These are phyloP conservation scores for Laticauda colubrina DNA, from an alignment of 2,113 vertebrate genomes.

Conservation along the genomic window DNA sequence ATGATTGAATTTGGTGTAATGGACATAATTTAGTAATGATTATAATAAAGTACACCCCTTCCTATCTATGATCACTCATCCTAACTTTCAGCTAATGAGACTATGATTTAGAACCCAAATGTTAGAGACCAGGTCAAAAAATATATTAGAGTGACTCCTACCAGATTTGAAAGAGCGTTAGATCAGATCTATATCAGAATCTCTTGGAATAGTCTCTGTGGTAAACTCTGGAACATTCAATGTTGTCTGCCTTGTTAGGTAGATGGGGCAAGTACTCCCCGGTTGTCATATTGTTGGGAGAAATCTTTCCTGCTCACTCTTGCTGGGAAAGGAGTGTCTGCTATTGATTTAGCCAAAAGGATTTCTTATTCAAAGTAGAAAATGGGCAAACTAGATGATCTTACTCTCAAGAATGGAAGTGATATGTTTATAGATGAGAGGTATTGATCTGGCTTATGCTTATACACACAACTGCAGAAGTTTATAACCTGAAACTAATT, in stretches of 20 bases:
- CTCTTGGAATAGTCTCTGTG: slow-evolving; percentile 58
- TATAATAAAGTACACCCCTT: slow-evolving; percentile 23
- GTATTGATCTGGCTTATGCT: background rate
- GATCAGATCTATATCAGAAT: slow-evolving; percentile 30
- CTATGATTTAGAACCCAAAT: slow-evolving; percentile 53
- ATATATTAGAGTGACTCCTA: slow-evolving; percentile 14
- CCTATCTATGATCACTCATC: slow-evolving; percentile 31
- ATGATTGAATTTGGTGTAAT: background rate
- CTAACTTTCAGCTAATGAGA: slow-evolving; percentile 54
- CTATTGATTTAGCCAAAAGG: background rate
- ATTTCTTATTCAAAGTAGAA: background rate
- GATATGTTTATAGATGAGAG: background rate
- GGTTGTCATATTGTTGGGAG: background rate
- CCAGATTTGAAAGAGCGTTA: slow-evolving; percentile 24
- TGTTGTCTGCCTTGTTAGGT: background rate
- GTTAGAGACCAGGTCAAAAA: slow-evolving; percentile 28
- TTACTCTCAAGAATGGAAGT: background rate
- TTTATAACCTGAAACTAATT: background rate
- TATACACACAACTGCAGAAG: background rate
- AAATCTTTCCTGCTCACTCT: background rate
- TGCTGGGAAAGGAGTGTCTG: background rate
- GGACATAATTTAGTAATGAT: background rate
- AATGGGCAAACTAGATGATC: background rate
- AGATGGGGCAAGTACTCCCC: background rate
- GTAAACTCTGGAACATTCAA: slow-evolving; percentile 8